Conservation (phyloP, 92 coral and sea anemone genomes). For the Paragorgia papillata region DNA sequence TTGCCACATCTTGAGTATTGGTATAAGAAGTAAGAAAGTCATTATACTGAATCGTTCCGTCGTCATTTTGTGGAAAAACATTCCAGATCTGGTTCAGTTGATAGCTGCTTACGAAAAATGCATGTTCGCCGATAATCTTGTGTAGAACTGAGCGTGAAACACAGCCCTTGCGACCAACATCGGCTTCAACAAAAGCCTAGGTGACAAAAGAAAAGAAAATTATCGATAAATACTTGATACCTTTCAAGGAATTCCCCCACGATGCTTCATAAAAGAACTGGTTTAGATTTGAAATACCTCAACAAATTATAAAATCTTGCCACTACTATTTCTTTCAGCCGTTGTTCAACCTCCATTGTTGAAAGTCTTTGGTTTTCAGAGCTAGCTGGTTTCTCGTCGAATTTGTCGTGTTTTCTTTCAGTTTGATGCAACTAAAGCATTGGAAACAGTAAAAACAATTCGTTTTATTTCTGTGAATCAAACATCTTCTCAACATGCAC, state of each 20-base stretch:
- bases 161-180: conserved; percentile 63
- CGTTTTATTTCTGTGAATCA: too few relatives aligned
- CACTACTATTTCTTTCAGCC: conserved; percentile 77
- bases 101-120: conserved; percentile 80
- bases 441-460: too few relatives aligned
- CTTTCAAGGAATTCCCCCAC: too few relatives aligned
- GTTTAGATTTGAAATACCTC: conserved; percentile 62
- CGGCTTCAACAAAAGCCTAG: conserved; percentile 85
- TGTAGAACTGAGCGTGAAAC: conserved; percentile 63
- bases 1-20: conserved; percentile 59
- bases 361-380: conserved; percentile 54
- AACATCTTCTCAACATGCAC: too few relatives aligned
- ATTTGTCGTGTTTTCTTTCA: neutral
- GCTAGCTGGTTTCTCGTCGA: neutral
- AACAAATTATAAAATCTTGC: conserved; percentile 91
- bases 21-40: conserved; percentile 82
- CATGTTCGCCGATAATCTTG: conserved; percentile 76
- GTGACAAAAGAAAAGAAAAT: neutral
- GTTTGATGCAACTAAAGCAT: neutral
- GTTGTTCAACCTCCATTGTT: conserved; percentile 70
- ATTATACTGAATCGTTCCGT: conserved; percentile 79
- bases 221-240: too few relatives aligned
- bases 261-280: too few relatives aligned
- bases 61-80: conserved; percentile 61
- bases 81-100: conserved; percentile 87